These are phyloP conservation scores for Rhinoderma darwinii DNA, from an alignment of 2,113 vertebrate genomes.

Conservation along the genomic window DNA sequence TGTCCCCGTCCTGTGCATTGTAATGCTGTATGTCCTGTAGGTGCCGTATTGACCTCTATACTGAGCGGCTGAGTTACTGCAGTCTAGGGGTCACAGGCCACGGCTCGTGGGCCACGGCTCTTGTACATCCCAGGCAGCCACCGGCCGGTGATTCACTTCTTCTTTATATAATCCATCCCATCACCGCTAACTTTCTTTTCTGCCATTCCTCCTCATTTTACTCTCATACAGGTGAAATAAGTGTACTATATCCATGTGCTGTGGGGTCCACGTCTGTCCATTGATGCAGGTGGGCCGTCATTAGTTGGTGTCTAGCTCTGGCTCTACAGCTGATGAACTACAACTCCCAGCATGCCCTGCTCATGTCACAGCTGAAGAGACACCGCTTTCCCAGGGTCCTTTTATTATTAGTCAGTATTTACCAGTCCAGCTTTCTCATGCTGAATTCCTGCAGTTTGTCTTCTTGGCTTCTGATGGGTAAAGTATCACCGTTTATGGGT, in stretches of 20 bases:
- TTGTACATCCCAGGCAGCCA: background rate
- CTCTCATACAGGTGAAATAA: background rate
- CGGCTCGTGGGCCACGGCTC: too few species aligned
- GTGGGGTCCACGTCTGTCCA: background rate
- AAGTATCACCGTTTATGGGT: too few species aligned
- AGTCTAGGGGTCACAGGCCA: background rate
- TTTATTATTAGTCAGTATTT: background rate
- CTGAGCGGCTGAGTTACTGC: background rate
- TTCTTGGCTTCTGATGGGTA: background rate
- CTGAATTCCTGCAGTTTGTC: background rate
- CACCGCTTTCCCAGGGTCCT: background rate
- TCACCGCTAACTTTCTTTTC: slow-evolving; percentile 25
- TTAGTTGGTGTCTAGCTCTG: background rate
- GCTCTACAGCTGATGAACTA: slow-evolving; percentile 12
- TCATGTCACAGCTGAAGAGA: background rate
- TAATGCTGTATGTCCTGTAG: too few species aligned
- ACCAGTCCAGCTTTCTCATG: background rate
- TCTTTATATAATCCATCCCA: slow-evolving; percentile 16
- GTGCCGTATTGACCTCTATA: too few species aligned
- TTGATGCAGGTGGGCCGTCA: too few species aligned
- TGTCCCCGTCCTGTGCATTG: too few species aligned
- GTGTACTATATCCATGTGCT: background rate
- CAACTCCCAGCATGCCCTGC: background rate
- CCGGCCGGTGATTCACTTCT: background rate
- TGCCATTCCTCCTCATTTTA: background rate